phyloP scores from a whole-genome alignment of 1,140 invertebrate species.

The Calliopsis andreniformis region DNA sequence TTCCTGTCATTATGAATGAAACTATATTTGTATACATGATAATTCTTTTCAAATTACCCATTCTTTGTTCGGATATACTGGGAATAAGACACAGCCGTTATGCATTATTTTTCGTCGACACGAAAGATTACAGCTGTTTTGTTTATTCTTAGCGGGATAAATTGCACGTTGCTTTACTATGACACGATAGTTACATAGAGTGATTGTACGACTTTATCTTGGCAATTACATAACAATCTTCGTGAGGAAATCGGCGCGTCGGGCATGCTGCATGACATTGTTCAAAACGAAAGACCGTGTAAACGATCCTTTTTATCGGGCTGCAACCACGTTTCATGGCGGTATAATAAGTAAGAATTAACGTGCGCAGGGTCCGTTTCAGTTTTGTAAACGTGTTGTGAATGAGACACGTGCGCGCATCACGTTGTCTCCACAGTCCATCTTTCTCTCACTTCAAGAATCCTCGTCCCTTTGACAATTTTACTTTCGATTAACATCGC shows the following conservation, averaged over 20 bases:
- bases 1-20: too few relatives aligned
- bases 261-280: constrained; percentile 7
- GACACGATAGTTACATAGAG: background rate
- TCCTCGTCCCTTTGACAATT: background rate
- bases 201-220: constrained; percentile 11
- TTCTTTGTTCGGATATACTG: too few relatives aligned
- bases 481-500: background rate
- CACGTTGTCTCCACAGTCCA: constrained; percentile 8
- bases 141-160: constrained; percentile 4
- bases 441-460: background rate
- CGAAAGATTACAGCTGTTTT: background rate
- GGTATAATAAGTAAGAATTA: constrained; percentile 27
- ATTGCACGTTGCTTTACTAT: background rate
- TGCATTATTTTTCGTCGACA: background rate
- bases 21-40: too few relatives aligned
- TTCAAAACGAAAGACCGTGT: constrained; percentile 4
- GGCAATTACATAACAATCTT: constrained; percentile 38
- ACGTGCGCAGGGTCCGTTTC: constrained; percentile 8
- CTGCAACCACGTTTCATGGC: constrained; percentile 8
- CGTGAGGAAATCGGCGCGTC: constrained; percentile 5
- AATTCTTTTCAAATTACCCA: too few relatives aligned
- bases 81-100: too few relatives aligned
- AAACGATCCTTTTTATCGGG: constrained; percentile 18
- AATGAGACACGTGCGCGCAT: constrained; percentile 22
- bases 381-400: constrained; percentile 5